Conservation (phyloP, 2,113 vertebrate genomes). For the Sceloporus tristichus region DNA sequence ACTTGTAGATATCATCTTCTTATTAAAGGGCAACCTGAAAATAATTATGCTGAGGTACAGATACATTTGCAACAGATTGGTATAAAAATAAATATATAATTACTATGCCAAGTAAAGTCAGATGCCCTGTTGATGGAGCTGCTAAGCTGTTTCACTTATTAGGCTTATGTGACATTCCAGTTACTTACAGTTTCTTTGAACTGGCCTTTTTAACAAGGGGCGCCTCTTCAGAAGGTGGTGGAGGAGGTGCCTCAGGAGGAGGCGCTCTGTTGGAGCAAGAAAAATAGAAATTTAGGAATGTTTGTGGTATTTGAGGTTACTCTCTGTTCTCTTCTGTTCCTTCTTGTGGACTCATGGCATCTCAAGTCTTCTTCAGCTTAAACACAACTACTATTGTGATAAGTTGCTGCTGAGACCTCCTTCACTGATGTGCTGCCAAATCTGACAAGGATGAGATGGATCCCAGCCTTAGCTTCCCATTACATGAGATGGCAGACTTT, state of each 20-base stretch:
- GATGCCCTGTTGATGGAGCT: neutral
- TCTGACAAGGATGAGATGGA: no score
- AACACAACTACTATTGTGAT: neutral
- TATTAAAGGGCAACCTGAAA: neutral
- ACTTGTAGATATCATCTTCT: neutral
- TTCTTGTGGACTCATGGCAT: neutral
- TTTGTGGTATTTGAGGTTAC: neutral
- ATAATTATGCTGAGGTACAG: neutral
- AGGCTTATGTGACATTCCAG: neutral
- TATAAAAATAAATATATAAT: no score
- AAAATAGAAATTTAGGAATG: neutral
- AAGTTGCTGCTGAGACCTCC: neutral
- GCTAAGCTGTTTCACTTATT: neutral
- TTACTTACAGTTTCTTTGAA: conserved; percentile 30
- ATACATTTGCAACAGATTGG: neutral
- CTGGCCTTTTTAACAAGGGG: conserved; percentile 25
- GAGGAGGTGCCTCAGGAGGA: accelerated
- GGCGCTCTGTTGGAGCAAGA: neutral
- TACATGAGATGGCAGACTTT: neutral
- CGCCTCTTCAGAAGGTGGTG: accelerated
- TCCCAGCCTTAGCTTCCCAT: neutral
- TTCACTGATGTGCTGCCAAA: neutral
- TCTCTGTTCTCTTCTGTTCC: neutral
- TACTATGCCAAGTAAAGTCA: neutral
- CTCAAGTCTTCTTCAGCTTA: neutral